Base-by-base conservation (phyloP, 2,797 vertebrate genomes). In the Ispidina picta region DNA sequence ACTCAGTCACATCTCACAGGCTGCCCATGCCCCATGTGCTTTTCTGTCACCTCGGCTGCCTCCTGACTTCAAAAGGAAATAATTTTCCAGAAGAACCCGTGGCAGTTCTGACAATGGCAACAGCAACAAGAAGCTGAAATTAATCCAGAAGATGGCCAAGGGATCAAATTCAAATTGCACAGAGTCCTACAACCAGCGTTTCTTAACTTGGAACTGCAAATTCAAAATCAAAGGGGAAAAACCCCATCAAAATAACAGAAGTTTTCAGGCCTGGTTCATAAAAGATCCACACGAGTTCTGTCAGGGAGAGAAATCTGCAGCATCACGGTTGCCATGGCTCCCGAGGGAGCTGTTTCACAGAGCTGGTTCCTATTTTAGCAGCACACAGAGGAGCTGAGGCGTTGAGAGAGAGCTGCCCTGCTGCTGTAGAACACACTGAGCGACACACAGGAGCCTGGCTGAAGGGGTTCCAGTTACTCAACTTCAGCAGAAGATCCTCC, bases 311-410 rank as follows among this genome's bases (percentile, higher is more conserved):
- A 28, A 35, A 74, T 60, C 21, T 55, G 88, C 83, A 88, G 90
- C 89, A 79, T 76, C 90, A 17, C 66, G 4, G 94, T 92, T 95
- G 86, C 91, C 95, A 93, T 89, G 93, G 1, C 83, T 92, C 86
- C 94, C 77, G 0, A 29, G 71, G 70, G 92, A 86, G 74, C 82
- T 25, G 59, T 2, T 65, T 2, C 66, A 26, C 73, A 59, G 2
- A 16, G 19, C 69, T 59, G 16, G 14, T 8, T 20, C 58, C 59
- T 18, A 18, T 48, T 89, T 87, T 23, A 87, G 88, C 73, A 68
- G 80, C 6, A 54, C 46, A 22, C 4, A 17, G 35, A 72, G 66
- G 81, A 54, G 60, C 51, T 29, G 68, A n/a, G 35, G 66, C 31
- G 6, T 35, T 8, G 4, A 15, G 64, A 59, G 68, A 39, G 19